Conservation (phyloP, 1,140 invertebrate genomes). For the Brachionus calyciflorus region DNA sequence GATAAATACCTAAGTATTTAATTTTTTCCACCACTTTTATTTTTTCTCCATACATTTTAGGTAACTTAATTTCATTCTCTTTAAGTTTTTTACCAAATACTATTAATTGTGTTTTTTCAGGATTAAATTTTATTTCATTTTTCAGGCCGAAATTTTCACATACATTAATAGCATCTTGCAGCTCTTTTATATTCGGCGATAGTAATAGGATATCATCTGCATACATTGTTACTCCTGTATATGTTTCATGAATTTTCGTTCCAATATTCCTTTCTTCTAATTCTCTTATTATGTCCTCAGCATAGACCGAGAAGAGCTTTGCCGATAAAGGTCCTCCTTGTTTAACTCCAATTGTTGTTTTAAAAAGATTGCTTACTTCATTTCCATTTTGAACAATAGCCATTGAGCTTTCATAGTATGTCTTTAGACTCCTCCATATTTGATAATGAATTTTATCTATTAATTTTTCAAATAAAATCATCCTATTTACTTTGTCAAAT, state of each 20-base stretch:
- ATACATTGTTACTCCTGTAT: background rate
- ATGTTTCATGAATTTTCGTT: background rate
- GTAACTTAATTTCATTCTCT: background rate
- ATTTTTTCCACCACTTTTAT: background rate
- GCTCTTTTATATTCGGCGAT: background rate
- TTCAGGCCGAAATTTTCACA: background rate
- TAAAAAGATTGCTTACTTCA: too few species aligned
- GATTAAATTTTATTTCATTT: conserved; percentile 1
- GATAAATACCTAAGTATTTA: background rate
- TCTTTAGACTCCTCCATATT: background rate
- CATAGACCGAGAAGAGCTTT: background rate
- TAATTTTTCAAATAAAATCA: background rate
- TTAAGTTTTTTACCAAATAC: background rate
- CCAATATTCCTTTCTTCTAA: background rate
- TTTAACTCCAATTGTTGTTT: background rate
- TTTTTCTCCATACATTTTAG: background rate
- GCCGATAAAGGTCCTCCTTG: background rate
- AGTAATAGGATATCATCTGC: conserved; percentile 6
- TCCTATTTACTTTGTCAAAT: background rate
- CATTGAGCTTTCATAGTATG: too few species aligned
- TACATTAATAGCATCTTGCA: background rate
- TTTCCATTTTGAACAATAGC: too few species aligned
- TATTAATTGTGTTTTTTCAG: background rate
- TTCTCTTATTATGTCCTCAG: background rate
- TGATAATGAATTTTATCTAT: background rate